phyloP scores from a whole-genome alignment of 2,797 vertebrate species.

The Labeo calbasu region DNA sequence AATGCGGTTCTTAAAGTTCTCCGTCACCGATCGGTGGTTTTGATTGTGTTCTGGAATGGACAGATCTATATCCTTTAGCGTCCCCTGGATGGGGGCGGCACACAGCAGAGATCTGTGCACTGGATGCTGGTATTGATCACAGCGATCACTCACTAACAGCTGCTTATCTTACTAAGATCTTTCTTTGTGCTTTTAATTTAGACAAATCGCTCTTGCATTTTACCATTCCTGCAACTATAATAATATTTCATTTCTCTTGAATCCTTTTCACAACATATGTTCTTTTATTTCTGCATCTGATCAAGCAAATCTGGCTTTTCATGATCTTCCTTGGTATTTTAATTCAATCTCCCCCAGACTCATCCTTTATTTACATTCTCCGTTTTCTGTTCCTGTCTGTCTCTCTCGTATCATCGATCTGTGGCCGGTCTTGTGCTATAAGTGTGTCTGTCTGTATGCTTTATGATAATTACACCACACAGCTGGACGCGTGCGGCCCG shows the following conservation, averaged over 20 bases:
- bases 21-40: background rate
- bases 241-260: background rate
- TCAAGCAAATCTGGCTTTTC: background rate
- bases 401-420: constrained; percentile 27
- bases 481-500: background rate
- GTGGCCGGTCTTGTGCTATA: constrained; percentile 9
- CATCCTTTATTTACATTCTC: constrained; percentile 1
- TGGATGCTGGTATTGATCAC: background rate
- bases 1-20: background rate
- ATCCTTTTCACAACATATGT: background rate
- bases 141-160: background rate
- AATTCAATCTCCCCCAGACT: background rate
- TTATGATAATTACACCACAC: background rate
- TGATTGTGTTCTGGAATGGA: constrained; percentile 13
- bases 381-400: background rate
- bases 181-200: background rate
- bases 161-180: background rate
- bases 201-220: background rate
- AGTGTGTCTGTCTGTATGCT: background rate
- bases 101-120: background rate
- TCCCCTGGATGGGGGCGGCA: background rate
- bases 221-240: background rate
- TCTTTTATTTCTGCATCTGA: background rate
- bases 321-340: background rate
- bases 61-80: constrained; percentile 4